Percentiles rank a stretch among this genome's conserved stretches.
Conservation (phyloP, 2,797 vertebrate species). For the Epinephelus awoara region DNA sequence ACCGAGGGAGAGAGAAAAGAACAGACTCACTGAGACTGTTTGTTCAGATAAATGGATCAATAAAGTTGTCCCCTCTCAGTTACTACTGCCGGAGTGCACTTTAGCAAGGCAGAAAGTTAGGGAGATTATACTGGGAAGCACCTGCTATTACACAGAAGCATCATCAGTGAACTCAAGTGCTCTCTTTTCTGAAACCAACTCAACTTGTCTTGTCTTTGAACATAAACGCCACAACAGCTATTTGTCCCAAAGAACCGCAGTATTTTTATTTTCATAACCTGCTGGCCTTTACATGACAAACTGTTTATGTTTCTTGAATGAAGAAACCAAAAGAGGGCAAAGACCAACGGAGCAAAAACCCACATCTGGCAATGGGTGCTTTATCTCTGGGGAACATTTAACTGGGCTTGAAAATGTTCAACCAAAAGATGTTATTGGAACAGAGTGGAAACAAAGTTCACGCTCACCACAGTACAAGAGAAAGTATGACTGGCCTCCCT, state of each 20-base stretch:
- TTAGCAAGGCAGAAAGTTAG: background rate
- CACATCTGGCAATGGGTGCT: background rate
- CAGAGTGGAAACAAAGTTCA: background rate
- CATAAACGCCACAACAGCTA: too few relatives aligned
- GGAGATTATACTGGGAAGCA: background rate
- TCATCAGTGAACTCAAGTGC: too few relatives aligned
- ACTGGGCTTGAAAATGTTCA: background rate
- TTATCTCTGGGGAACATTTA: background rate
- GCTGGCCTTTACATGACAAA: background rate
- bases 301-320: background rate
- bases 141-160: too few relatives aligned
- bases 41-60: slow-evolving; percentile 15
- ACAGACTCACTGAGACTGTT: background rate
- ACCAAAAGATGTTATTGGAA: background rate
- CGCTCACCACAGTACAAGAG: background rate
- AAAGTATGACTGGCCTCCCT: too few relatives aligned
- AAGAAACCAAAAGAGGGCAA: background rate
- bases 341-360: background rate
- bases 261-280: too few relatives aligned
- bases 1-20: background rate
- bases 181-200: too few relatives aligned
- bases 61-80: background rate
- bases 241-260: too few relatives aligned
- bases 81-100: background rate
- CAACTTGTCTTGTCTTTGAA: too few relatives aligned